Evolutionary conservation across 2,113 vertebrate species (phyloP), one percentile per base, ranked within the genome.

Genomic region (Strigops habroptila): DNA sequence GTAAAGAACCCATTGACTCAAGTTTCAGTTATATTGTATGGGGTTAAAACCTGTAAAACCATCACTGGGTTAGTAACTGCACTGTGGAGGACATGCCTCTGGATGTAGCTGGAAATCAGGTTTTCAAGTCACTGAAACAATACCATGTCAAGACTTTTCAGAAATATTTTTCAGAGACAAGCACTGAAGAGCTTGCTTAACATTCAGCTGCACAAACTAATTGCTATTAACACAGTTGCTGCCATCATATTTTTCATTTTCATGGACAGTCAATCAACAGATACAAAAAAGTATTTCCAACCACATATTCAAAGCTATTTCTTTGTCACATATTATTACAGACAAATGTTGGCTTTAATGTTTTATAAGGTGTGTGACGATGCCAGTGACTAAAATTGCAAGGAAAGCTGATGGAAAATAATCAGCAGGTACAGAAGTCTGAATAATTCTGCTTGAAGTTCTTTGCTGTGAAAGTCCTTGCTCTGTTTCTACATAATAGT

Each of bases 331-430:
- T 75, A 69, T 52, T 79, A 73, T 52, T 79, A 82, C 25, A 94
- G 75, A 70, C 74, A 81, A 96, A 83, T 1, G 1, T 70, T 74
- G 22, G 23, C 19, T 82, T 91, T 80, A 77, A 77, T 80, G 82
- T 82, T 88, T 93, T 55, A 81, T 80, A 81, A 70, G 25, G 27
- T 5, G 0, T 70, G 31, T 49, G 43, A 74, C 2, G n/a, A 88
- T 88, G 77, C 18, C 51, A 70, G 67, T 80, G 79, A 74, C 63
- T 88, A 63, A 82, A 91, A 75, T 3, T 80, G 37, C 70, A 64
- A 86, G 84, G 67, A 91, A 91, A 90, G n/a, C 41, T 69, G 69
- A 60, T 30, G 35, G 75, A 70, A 90, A 96, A 91, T 82, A 86
- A 93, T 88, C 71, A 71, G 39, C 27, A 90, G 33, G 59, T 94